These are phyloP conservation scores for Drosophila affinis DNA, from an alignment of 2,888 invertebrate species.

Conservation along the genomic window DNA sequence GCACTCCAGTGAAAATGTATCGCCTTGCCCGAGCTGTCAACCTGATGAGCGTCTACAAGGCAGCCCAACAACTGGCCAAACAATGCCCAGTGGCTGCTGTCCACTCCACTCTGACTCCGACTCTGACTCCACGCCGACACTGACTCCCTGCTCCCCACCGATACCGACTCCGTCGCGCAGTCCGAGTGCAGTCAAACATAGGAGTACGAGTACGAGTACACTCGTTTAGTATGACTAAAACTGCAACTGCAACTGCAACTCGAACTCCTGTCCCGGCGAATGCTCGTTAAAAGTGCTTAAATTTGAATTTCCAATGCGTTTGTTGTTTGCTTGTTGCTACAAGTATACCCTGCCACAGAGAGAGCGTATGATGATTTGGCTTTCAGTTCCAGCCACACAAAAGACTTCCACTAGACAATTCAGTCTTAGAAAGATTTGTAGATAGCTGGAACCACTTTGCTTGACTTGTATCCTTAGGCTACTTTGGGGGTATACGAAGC, in stretches of 20 bases:
- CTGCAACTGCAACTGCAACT: slow-evolving; percentile 25
- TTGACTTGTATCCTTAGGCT: too few species aligned
- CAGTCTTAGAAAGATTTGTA: too few species aligned
- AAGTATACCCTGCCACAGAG: neutral
- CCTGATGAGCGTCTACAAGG: slow-evolving; percentile 75
- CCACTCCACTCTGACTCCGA: slow-evolving; percentile 36
- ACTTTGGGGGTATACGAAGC: too few species aligned
- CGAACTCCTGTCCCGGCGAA: slow-evolving; percentile 48
- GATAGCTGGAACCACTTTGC: too few species aligned
- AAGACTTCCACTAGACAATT: too few species aligned
- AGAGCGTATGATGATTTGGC: neutral
- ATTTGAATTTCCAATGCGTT: slow-evolving; percentile 76
- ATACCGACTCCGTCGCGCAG: neutral
- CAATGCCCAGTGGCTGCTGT: slow-evolving; percentile 44
- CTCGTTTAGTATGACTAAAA: slow-evolving; percentile 10
- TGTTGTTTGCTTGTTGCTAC: slow-evolving; percentile 33
- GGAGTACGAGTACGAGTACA: slow-evolving; percentile 2
- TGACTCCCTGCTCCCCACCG: neutral
- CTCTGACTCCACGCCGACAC: neutral
- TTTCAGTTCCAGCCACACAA: too few species aligned
- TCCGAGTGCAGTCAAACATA: slow-evolving; percentile 5
- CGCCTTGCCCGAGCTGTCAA: slow-evolving; percentile 70
- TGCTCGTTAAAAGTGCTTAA: slow-evolving; percentile 63
- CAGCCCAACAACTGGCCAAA: slow-evolving; percentile 52
- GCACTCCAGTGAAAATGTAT: slow-evolving; percentile 50